phyloP scores from a whole-genome alignment of 2,797 vertebrate genomes.

The Epinephelus coioides region DNA sequence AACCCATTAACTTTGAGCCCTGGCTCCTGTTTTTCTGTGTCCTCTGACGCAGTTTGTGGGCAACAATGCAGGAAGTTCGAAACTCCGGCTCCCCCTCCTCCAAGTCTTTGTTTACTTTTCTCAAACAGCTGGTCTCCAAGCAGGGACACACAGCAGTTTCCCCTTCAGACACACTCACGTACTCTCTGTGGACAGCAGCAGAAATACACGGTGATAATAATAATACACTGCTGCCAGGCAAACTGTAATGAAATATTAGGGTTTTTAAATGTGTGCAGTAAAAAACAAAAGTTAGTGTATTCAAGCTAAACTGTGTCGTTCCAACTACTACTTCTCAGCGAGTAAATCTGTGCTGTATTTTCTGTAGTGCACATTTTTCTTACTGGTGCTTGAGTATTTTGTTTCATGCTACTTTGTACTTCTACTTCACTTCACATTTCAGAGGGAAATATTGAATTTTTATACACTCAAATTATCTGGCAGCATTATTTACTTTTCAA shows the following conservation, averaged over 20 bases:
- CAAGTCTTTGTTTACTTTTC: constrained; percentile 75
- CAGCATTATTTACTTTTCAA: too few species aligned
- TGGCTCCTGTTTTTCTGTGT: neutral
- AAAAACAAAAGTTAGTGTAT: neutral
- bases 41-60: constrained; percentile 79
- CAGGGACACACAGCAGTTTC: constrained; percentile 53
- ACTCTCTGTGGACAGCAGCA: constrained; percentile 39
- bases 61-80: constrained; percentile 77
- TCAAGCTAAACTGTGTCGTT: neutral
- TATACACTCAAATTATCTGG: too few species aligned
- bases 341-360: neutral
- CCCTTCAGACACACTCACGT: constrained; percentile 32
- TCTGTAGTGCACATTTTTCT: neutral
- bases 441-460: too few species aligned
- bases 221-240: constrained; percentile 9
- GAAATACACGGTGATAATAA: constrained; percentile 1
- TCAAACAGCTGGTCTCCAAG: constrained; percentile 80
- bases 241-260: neutral
- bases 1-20: too few species aligned
- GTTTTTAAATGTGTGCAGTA: neutral
- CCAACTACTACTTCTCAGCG: neutral
- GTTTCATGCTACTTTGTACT: neutral
- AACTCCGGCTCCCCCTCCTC: constrained; percentile 58
- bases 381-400: neutral
- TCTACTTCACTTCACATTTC: too few species aligned